These are phyloP conservation scores for Tipula lateralis DNA, from an alignment of 2,888 invertebrate genomes.

Conservation along the genomic window DNA sequence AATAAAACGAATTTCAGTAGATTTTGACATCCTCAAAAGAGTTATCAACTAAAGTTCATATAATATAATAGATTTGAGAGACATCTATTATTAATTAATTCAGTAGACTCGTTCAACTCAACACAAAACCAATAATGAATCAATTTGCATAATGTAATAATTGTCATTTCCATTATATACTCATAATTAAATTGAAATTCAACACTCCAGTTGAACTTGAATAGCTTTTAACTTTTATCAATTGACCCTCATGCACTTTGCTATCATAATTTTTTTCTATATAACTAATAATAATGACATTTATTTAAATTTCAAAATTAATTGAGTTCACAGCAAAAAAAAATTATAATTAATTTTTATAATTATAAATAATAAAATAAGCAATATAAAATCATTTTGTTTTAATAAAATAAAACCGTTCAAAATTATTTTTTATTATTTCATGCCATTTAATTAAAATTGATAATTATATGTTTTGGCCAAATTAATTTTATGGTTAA, in stretches of 20 bases:
- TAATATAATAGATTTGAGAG: no score
- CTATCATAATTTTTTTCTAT: neutral
- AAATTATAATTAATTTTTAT: neutral
- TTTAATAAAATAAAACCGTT: neutral
- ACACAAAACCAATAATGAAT: neutral
- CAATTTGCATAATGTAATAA: neutral
- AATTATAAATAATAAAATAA: neutral
- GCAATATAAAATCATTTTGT: neutral
- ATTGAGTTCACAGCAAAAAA: neutral
- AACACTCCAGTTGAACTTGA: neutral
- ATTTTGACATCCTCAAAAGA: no score
- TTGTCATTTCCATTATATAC: neutral
- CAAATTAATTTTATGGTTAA: neutral
- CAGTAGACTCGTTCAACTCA: neutral
- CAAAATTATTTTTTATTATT: neutral
- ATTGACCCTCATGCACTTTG: neutral
- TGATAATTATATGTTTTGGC: neutral
- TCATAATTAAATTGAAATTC: neutral
- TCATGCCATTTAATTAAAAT: neutral
- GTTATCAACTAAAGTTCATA: no score
- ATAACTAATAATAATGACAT: neutral
- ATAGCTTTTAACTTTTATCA: neutral
- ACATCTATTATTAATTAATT: no score
- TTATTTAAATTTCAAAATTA: neutral
- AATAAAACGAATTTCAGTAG: no score